Conservation (phyloP, 2,797 vertebrate genomes). For the Antrozous pallidus region DNA sequence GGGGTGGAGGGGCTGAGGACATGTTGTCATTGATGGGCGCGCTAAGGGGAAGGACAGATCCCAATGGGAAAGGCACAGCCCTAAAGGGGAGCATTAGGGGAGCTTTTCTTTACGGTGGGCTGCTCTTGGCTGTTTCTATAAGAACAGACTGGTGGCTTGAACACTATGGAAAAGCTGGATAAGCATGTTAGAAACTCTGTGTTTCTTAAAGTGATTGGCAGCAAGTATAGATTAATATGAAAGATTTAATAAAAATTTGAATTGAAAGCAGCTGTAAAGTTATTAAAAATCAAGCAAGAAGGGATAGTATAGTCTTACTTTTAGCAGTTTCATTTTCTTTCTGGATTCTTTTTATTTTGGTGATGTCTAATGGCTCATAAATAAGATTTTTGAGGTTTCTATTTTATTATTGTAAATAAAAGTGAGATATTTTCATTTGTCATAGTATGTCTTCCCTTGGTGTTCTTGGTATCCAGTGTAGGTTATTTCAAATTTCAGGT, state of each 20-base stretch:
- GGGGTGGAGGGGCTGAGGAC: neutral
- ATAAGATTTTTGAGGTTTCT: constrained; percentile 11
- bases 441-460: neutral
- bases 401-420: constrained; percentile 31
- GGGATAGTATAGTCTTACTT: constrained; percentile 16
- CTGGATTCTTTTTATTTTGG: constrained; percentile 51
- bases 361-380: neutral
- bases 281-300: constrained; percentile 66
- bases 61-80: neutral
- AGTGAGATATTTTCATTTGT: constrained; percentile 31
- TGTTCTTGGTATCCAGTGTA: constrained; percentile 1
- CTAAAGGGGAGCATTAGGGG: neutral
- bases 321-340: constrained; percentile 46
- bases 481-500: constrained; percentile 31
- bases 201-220: constrained; percentile 60
- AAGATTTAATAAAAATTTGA: constrained; percentile 58
- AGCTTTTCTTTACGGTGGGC: neutral
- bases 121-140: neutral
- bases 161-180: constrained; percentile 5
- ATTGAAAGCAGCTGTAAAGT: constrained; percentile 72
- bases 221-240: constrained; percentile 53
- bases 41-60: neutral
- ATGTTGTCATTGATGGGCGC: neutral
- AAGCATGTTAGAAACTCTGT: constrained; percentile 27
- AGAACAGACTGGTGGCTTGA: neutral